These are phyloP conservation scores for Cosmia pyralina DNA, from an alignment of 2,888 invertebrate species.

Conservation along the genomic window DNA sequence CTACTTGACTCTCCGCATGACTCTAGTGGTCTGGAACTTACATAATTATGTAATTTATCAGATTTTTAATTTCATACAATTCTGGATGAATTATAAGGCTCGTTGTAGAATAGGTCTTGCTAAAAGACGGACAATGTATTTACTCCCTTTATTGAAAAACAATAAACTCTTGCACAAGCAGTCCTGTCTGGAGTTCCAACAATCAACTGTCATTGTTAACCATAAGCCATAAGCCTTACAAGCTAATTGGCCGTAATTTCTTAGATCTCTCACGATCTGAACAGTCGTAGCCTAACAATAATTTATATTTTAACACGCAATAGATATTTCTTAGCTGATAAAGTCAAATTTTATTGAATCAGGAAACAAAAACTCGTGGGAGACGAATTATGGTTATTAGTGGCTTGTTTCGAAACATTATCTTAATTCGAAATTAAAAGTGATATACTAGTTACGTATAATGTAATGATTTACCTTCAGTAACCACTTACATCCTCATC, in stretches of 20 bases:
- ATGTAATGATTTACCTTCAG: conserved; percentile 36
- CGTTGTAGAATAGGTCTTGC: no score
- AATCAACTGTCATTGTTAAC: conserved; percentile 61
- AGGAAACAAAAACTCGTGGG: conserved; percentile 82
- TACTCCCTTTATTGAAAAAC: background rate
- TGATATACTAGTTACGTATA: conserved; percentile 56
- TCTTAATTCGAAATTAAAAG: conserved; percentile 61
- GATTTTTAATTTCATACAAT: no score
- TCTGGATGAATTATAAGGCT: no score
- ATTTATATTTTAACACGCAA: conserved; percentile 66
- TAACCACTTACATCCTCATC: conserved; percentile 35
- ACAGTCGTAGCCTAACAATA: conserved; percentile 59
- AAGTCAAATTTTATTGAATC: conserved; percentile 72
- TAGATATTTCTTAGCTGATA: conserved; percentile 72
- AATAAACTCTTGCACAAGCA: conserved; percentile 29
- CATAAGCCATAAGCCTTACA: conserved; percentile 47
- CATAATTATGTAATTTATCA: no score
- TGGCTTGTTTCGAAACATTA: conserved; percentile 69
- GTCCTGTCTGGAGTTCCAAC: conserved; percentile 24
- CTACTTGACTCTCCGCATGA: no score
- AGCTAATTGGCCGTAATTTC: conserved; percentile 53
- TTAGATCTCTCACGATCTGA: conserved; percentile 64
- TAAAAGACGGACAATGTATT: background rate
- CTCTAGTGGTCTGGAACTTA: no score
- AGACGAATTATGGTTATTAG: conserved; percentile 65